Evolutionary conservation across 2,888 invertebrate species (phyloP).

Genomic region (Aporophyla lueneburgensis): DNA sequence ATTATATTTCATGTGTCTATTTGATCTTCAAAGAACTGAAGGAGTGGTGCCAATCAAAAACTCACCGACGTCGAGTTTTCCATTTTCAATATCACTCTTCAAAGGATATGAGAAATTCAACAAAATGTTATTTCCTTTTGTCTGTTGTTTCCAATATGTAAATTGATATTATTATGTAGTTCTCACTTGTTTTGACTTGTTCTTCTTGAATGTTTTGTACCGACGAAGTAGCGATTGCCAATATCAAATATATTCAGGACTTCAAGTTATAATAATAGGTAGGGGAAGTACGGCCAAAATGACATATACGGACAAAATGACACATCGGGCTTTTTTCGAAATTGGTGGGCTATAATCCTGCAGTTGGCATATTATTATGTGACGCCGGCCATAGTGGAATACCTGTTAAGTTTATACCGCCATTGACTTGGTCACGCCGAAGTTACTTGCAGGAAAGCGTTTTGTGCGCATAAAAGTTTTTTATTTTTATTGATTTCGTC

Average conservation of each 20-base stretch:
- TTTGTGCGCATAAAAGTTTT: no score
- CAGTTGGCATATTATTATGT: no score
- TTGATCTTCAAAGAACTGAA: not conserved
- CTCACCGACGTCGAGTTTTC: not conserved
- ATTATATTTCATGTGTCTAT: not conserved
- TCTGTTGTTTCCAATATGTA: not conserved
- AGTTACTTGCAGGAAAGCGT: no score
- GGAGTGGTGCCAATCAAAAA: not conserved
- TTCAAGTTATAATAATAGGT: not conserved
- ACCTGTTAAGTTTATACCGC: no score
- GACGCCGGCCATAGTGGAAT: no score
- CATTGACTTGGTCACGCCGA: no score
- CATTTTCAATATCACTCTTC: not conserved
- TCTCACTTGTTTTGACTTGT: not conserved
- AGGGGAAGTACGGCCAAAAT: no score
- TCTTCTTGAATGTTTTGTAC: not conserved
- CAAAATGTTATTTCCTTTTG: slow-evolving; percentile 9
- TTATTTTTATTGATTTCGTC: no score
- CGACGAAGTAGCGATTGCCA: not conserved
- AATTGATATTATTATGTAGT: not conserved
- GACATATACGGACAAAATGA: no score
- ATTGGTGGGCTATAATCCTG: no score
- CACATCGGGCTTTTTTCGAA: no score
- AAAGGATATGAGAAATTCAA: slow-evolving; percentile 3
- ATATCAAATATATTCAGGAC: not conserved